These are phyloP conservation scores for Hemiprocne comata DNA, from an alignment of 2,113 vertebrate species.

Conservation along the genomic window DNA sequence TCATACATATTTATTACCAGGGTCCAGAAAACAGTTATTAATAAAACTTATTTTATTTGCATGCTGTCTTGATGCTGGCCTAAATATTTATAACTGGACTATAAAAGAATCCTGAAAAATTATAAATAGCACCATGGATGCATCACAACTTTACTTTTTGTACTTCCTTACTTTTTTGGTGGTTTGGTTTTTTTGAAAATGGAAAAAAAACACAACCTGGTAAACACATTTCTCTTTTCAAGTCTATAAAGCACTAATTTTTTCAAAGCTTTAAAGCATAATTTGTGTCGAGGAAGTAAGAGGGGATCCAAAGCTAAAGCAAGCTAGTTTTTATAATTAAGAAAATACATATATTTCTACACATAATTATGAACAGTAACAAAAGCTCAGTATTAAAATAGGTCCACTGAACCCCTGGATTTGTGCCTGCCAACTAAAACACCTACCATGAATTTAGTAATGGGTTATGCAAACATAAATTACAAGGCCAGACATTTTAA, in stretches of 20 bases:
- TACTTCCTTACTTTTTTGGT: background rate
- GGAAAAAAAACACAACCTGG: background rate
- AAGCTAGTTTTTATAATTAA: constrained; percentile 33
- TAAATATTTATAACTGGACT: constrained; percentile 45
- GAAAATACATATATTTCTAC: constrained; percentile 58
- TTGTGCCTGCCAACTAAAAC: constrained; percentile 85
- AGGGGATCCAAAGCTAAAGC: constrained; percentile 9
- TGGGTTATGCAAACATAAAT: constrained; percentile 91
- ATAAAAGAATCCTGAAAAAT: constrained; percentile 18
- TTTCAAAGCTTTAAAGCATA: constrained; percentile 13
- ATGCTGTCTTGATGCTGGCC: constrained; percentile 44
- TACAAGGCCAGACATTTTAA: constrained; percentile 88
- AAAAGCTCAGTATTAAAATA: constrained; percentile 72
- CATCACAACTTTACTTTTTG: background rate
- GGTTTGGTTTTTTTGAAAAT: background rate
- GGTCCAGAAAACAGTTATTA: constrained; percentile 61
- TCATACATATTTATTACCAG: constrained; percentile 58
- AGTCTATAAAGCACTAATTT: background rate
- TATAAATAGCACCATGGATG: background rate
- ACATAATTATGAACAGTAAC: constrained; percentile 71
- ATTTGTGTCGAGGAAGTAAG: background rate
- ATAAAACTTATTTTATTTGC: constrained; percentile 66
- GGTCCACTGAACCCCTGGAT: constrained; percentile 74
- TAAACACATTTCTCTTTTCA: background rate
- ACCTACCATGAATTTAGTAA: constrained; percentile 90